phyloP scores from a whole-genome alignment of 2,113 vertebrate species.

The Atractosteus spatula region DNA sequence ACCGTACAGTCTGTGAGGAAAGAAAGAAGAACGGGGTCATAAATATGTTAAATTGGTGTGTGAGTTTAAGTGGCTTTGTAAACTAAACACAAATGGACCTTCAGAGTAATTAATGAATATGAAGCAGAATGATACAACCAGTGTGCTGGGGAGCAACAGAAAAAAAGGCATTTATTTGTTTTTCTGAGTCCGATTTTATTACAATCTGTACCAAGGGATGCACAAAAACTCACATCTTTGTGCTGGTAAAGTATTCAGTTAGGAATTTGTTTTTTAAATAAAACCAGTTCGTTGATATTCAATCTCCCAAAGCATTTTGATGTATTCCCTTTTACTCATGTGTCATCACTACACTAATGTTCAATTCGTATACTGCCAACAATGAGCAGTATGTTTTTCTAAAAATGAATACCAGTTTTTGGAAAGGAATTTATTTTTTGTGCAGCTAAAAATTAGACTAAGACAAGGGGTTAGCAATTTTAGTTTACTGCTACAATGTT shows the following conservation, averaged over 20 bases:
- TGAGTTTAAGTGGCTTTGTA: conserved; percentile 89
- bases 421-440: no score
- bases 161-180: conserved; percentile 18
- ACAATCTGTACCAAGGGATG: neutral
- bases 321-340: no score
- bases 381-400: no score
- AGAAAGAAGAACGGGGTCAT: conserved; percentile 87
- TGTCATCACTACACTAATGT: no score
- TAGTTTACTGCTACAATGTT: neutral
- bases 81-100: conserved; percentile 75
- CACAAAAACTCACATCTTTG: conserved; percentile 17
- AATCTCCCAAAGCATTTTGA: no score
- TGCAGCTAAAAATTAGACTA: neutral
- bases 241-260: neutral
- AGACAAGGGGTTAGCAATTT: neutral
- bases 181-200: conserved; percentile 19
- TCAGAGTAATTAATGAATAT: conserved; percentile 84
- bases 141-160: conserved; percentile 43
- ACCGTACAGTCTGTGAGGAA: conserved; percentile 83
- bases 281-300: neutral
- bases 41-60: conserved; percentile 94
- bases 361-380: no score
- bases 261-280: neutral
- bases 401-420: no score
- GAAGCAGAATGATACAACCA: conserved; percentile 62